Evolutionary conservation across 2,888 invertebrate species (phyloP), one percentile per base, ranked within the genome.

Genomic region (Plemyria rubiginata): DNA sequence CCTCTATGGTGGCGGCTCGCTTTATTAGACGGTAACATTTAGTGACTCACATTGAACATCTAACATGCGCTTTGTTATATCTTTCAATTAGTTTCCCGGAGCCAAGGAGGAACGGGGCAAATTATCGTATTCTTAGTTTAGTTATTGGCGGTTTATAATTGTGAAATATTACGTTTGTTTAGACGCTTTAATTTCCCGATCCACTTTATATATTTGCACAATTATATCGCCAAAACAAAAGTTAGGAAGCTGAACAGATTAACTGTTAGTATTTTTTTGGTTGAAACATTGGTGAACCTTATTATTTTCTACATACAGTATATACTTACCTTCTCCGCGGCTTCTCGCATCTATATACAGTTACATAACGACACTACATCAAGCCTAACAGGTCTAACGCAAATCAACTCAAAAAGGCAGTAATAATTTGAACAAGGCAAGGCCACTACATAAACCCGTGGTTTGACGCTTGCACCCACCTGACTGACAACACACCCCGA

Each of bases 371-470:
- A 82, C 73, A 85, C 90, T 90, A 90, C 91, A 85, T 83, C 86
- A 92, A 92, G 92, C 92, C 92, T 91, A 90, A 84, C 88, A 81
- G 75, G 80, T 76, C 71, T 78, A 77, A 87, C 88, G 91, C 92
- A 92, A 91, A 86, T 81, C 80, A 91, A 90, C 82, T 89, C 86
- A 90, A 81, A 80, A 84, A 88, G 87, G 87, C 88, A 79, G 58
- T 70, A 78, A n/a, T n/a, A n/a, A 68, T 76, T 83, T 79, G 79
- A 84, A 82, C 87, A 88, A 86, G 80, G 87, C 88, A 86, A 76
- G 86, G 84, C 87, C 84, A 87, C 87, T 87, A 87, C 87, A 72
- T 70, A 71, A 69, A 78, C 78, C 76, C 76, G 78, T 87, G 87
- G 87, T 83, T 73, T 87, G 88, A 89, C 88, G 88, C 88, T 87